phyloP scores from a whole-genome alignment of 2,797 vertebrate genomes.

The Neolamprologus multifasciatus region DNA sequence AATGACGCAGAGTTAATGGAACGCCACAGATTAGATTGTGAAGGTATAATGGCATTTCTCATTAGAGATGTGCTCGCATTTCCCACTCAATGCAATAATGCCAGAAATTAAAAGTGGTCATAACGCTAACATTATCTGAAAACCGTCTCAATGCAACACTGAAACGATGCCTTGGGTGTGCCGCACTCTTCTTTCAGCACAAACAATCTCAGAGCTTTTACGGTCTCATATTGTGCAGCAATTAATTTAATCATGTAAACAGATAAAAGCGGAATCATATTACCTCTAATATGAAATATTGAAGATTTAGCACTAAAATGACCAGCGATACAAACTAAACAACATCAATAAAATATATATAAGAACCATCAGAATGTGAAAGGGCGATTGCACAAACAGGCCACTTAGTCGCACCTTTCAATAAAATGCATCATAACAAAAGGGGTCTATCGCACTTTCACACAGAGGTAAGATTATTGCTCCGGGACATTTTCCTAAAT shows the following conservation, averaged over 20 bases:
- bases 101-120: not conserved
- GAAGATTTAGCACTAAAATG: not conserved
- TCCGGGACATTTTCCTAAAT: not conserved
- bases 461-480: not conserved
- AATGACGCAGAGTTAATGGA: not conserved
- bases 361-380: not conserved
- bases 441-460: not conserved
- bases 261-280: not conserved
- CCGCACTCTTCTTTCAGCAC: not conserved
- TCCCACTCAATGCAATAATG: not conserved
- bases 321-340: not conserved
- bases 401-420: not conserved
- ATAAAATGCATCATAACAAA: not conserved
- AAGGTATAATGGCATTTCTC: not conserved
- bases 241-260: not conserved
- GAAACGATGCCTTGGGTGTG: not conserved
- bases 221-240: not conserved
- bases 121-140: not conserved
- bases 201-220: not conserved
- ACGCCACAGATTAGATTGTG: not conserved
- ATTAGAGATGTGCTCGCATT: not conserved
- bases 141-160: not conserved
- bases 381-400: not conserved
- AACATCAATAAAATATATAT: not conserved
- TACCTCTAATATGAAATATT: not conserved